phyloP scores from a whole-genome alignment of 2,888 invertebrate genomes.

The Pinctada fucata region DNA sequence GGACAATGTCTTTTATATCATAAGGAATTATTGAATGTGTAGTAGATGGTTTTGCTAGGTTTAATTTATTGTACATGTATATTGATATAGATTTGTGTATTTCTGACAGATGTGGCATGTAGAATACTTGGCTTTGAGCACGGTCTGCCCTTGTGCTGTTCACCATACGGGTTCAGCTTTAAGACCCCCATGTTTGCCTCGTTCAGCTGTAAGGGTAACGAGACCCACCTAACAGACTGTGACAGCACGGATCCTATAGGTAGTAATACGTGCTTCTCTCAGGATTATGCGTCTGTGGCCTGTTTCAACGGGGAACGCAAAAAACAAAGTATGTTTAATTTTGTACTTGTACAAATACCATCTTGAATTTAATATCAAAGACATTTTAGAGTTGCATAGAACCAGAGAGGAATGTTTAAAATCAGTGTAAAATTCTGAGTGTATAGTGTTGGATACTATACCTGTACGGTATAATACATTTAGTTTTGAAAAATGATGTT shows the following conservation, averaged over 20 bases:
- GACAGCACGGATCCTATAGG: conserved; percentile 24
- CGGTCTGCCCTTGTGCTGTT: conserved; percentile 63
- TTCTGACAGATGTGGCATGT: conserved; percentile 62
- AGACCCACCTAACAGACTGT: conserved; percentile 59
- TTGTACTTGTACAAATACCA: too few species aligned
- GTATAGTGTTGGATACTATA: too few species aligned
- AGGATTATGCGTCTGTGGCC: conserved; percentile 62
- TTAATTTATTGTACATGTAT: too few species aligned
- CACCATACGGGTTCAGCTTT: conserved; percentile 63
- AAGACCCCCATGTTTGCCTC: conserved; percentile 35
- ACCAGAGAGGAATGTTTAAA: too few species aligned
- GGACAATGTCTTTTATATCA: too few species aligned
- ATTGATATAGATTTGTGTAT: neutral
- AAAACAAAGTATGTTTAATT: conserved; percentile 35
- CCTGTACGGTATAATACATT: too few species aligned
- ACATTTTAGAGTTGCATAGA: too few species aligned
- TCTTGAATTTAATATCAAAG: too few species aligned
- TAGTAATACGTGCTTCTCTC: conserved; percentile 45
- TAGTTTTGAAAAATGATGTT: too few species aligned
- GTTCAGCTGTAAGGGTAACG: conserved; percentile 60
- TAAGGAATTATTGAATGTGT: too few species aligned
- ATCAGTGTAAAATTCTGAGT: too few species aligned
- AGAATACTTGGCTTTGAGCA: conserved; percentile 59
- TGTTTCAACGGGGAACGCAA: conserved; percentile 64
- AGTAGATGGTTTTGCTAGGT: too few species aligned